These are phyloP conservation scores for Phalacrocorax brasilianus DNA, from an alignment of 2,113 vertebrate genomes.

Conservation along the genomic window DNA sequence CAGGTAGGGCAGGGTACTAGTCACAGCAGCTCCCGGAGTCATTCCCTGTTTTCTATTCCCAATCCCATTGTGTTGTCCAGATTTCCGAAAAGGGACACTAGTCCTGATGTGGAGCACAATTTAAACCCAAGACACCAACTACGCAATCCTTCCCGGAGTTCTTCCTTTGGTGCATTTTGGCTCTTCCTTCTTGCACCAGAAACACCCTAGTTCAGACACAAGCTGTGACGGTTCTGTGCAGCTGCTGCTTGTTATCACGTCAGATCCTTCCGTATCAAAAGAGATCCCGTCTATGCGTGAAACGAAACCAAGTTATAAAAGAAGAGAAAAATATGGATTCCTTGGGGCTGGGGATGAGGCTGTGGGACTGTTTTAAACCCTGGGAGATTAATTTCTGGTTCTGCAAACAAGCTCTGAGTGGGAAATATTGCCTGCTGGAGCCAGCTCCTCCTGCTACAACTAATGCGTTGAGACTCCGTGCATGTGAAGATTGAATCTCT, in stretches of 20 bases:
- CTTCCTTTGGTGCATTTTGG: neutral
- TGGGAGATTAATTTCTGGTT: neutral
- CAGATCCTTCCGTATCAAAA: neutral
- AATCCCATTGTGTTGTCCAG: accelerated
- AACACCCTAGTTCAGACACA: neutral
- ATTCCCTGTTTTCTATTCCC: neutral
- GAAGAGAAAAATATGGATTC: neutral
- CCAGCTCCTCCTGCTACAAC: neutral
- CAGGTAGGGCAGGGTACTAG: neutral
- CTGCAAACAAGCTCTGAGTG: neutral
- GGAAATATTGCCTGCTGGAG: neutral
- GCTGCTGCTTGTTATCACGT: neutral
- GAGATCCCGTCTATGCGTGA: neutral
- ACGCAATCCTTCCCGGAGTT: neutral
- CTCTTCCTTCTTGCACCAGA: neutral
- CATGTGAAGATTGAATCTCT: neutral
- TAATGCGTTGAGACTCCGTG: accelerated
- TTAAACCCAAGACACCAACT: neutral
- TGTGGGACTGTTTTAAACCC: neutral
- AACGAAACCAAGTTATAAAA: neutral
- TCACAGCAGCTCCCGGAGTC: neutral
- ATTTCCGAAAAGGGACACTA: neutral
- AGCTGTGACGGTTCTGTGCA: neutral
- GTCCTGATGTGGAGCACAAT: neutral
- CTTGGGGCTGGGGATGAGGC: neutral